A percentile compares a stretch with the other conserved stretches of the same genome.
These are phyloP conservation scores for Luehdorfia chinensis DNA, from an alignment of 1,140 invertebrate genomes.

Conservation along the genomic window DNA sequence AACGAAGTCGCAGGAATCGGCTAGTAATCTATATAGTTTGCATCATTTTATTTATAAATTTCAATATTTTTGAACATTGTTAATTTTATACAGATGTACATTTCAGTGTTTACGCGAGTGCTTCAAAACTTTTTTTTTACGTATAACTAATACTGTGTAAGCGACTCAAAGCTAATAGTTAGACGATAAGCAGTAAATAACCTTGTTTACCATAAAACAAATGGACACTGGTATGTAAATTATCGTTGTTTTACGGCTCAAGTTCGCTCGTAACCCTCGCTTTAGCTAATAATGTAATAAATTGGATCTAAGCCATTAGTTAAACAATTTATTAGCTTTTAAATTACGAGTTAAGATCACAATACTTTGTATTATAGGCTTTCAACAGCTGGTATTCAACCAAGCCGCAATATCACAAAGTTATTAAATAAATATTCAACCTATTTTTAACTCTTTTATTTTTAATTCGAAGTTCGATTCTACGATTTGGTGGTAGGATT, in stretches of 20 bases:
- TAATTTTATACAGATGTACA: too few relatives aligned
- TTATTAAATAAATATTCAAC: too few relatives aligned
- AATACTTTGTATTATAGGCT: neutral
- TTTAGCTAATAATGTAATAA: constrained; percentile 14
- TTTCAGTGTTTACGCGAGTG: constrained; percentile 3
- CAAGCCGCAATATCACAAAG: too few relatives aligned
- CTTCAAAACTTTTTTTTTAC: constrained; percentile 8
- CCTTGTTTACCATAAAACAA: constrained; percentile 13
- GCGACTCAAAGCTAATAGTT: constrained; percentile 12
- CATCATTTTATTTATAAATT: neutral
- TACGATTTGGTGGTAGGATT: too few relatives aligned
- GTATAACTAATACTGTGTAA: constrained; percentile 13
- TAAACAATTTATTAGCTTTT: neutral
- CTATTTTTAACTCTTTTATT: too few relatives aligned
- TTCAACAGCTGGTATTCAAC: neutral
- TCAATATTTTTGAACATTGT: too few relatives aligned
- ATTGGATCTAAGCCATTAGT: constrained; percentile 1
- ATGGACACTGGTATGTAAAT: constrained; percentile 5
- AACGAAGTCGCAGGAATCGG: too few relatives aligned
- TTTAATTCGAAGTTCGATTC: too few relatives aligned
- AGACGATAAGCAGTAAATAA: neutral
- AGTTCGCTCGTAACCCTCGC: neutral
- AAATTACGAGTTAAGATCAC: neutral
- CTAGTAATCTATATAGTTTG: neutral
- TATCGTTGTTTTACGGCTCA: neutral